phyloP scores from a whole-genome alignment of 1,140 invertebrate genomes.

The Aethina tumida region DNA sequence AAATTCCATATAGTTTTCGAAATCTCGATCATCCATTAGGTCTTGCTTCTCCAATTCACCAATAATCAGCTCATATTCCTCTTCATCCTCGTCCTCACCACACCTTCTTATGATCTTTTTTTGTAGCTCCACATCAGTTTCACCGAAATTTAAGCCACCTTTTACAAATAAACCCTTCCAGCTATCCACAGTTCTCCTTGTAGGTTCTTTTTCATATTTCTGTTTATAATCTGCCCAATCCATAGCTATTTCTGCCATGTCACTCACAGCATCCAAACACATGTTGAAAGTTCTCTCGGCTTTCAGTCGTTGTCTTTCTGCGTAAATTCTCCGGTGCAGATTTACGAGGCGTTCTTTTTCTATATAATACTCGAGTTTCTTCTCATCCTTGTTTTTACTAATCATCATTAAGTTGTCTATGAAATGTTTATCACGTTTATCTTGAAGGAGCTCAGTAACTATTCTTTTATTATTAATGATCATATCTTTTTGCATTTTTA shows the following conservation, averaged over 20 bases:
- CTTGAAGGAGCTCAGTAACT: slow-evolving; percentile 38
- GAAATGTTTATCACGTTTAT: slow-evolving; percentile 39
- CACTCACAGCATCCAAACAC: slow-evolving; percentile 40
- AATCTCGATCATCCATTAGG: slow-evolving; percentile 29
- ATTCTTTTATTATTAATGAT: slow-evolving; percentile 41
- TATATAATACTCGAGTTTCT: slow-evolving; percentile 39
- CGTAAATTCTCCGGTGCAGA: slow-evolving; percentile 40
- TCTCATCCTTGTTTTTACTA: slow-evolving; percentile 36
- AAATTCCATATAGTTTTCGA: slow-evolving; percentile 33
- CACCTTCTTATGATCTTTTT: too few species aligned
- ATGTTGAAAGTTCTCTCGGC: slow-evolving; percentile 37
- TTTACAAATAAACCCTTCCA: slow-evolving; percentile 44
- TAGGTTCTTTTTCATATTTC: slow-evolving; percentile 26
- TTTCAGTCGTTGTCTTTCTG: slow-evolving; percentile 38
- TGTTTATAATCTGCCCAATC: slow-evolving; percentile 40
- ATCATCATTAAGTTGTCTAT: slow-evolving; percentile 37
- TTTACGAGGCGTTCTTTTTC: slow-evolving; percentile 41
- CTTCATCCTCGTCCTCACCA: not conserved
- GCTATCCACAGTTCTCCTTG: slow-evolving; percentile 38
- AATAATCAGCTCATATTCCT: slow-evolving; percentile 11
- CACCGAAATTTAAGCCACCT: slow-evolving; percentile 38
- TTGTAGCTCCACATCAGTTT: slow-evolving; percentile 13
- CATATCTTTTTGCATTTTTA: slow-evolving; percentile 42
- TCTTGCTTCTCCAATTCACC: slow-evolving; percentile 27
- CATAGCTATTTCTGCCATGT: slow-evolving; percentile 42